phyloP scores from a whole-genome alignment of 2,888 invertebrate species.

The Pimpla rufipes region DNA sequence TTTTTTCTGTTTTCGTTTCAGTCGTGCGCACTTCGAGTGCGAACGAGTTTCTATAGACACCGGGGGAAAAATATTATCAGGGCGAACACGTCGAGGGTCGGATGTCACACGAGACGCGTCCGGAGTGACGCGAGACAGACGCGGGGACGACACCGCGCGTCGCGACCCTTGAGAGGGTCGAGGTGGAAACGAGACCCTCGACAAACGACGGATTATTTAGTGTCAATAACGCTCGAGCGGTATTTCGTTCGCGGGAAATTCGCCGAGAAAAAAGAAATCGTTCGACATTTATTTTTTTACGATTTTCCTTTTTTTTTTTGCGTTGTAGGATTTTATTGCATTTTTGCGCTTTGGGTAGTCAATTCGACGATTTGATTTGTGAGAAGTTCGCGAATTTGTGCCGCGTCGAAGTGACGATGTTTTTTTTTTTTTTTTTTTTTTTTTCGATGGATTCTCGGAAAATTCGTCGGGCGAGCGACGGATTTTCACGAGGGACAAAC shows the following conservation, averaged over 20 bases:
- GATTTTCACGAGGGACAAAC: slow-evolving; percentile 66
- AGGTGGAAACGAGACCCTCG: not conserved
- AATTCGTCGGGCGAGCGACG: slow-evolving; percentile 25
- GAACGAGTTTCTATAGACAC: too few relatives aligned
- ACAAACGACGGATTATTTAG: slow-evolving; percentile 35
- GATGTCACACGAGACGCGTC: slow-evolving; percentile 44
- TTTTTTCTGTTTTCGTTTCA: slow-evolving; percentile 22
- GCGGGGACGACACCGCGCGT: slow-evolving; percentile 8
- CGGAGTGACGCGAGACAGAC: slow-evolving; percentile 72
- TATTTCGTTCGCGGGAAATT: not conserved
- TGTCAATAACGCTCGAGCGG: slow-evolving; percentile 6
- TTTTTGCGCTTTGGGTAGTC: too few relatives aligned
- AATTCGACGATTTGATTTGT: too few relatives aligned
- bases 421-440: not conserved
- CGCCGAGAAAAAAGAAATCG: too few relatives aligned
- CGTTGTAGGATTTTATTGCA: too few relatives aligned
- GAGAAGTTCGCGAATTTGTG: too few relatives aligned
- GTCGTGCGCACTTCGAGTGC: not conserved
- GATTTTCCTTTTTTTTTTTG: not conserved
- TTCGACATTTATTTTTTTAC: too few relatives aligned
- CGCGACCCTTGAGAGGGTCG: slow-evolving; percentile 29
- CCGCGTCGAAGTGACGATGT: too few relatives aligned
- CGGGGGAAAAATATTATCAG: slow-evolving; percentile 76
- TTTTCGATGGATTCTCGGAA: not conserved
- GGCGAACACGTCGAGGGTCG: slow-evolving; percentile 75